Evolutionary conservation across 2,888 invertebrate genomes (phyloP).

Genomic region (Drosophila mettleri): DNA sequence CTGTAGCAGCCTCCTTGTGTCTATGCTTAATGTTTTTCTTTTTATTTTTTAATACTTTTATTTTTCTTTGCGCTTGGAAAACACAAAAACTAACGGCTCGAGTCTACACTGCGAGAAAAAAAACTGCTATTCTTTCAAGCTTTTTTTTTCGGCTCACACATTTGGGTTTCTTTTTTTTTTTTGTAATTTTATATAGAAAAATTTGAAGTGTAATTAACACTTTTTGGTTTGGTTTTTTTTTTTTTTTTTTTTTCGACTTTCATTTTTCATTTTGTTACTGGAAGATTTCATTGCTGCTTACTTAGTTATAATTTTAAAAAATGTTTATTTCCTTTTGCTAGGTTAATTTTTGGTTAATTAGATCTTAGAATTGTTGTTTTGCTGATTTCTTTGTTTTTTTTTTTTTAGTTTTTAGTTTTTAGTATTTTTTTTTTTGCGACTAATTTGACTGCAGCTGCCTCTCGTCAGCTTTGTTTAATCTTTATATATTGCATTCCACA

Average conservation of each 20-base stretch:
- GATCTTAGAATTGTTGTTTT: constrained; percentile 50
- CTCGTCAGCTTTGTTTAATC: constrained; percentile 6
- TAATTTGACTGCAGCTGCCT: constrained; percentile 55
- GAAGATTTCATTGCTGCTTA: constrained; percentile 74
- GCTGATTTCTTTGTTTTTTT: constrained; percentile 73
- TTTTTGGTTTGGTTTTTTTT: constrained; percentile 32
- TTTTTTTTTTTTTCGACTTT: constrained; percentile 40
- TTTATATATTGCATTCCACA: constrained; percentile 49
- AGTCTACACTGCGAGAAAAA: constrained; percentile 22
- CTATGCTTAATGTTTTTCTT: constrained; percentile 40
- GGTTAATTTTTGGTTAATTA: constrained; percentile 53
- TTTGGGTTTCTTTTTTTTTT: constrained; percentile 17
- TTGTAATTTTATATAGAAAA: constrained; percentile 57
- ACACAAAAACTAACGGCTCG: constrained; percentile 30
- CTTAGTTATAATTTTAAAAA: constrained; percentile 67
- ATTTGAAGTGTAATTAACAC: constrained; percentile 71
- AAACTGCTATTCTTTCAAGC: constrained; percentile 11
- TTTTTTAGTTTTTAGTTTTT: constrained; percentile 66
- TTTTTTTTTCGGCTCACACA: constrained; percentile 5
- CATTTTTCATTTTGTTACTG: constrained; percentile 58
- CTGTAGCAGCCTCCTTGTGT: constrained; percentile 82
- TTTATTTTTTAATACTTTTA: constrained; percentile 34
- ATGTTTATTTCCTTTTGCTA: constrained; percentile 39
- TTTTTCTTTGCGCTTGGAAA: constrained; percentile 13
- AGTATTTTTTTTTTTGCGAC: constrained; percentile 64